phyloP scores from a whole-genome alignment of 2,113 vertebrate species.

The Lonchura striata region DNA sequence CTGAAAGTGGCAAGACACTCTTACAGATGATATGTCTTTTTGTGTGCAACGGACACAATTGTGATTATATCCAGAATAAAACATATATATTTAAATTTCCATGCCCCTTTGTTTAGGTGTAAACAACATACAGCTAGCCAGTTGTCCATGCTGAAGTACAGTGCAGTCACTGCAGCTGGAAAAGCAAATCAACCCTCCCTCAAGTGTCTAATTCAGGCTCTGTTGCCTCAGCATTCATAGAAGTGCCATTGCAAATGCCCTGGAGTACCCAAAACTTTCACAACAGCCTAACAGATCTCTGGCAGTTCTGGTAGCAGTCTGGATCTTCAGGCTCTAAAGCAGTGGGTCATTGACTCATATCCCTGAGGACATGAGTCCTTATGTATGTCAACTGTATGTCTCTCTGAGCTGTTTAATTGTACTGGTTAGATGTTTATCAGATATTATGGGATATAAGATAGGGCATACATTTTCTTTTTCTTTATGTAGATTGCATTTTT shows the following conservation, averaged over 20 bases:
- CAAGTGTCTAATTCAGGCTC: neutral
- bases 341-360: neutral
- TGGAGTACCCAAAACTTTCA: neutral
- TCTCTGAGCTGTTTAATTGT: neutral
- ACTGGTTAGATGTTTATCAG: neutral
- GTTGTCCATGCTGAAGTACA: neutral
- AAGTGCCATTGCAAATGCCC: neutral
- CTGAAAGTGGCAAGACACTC: neutral
- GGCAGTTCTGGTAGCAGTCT: neutral
- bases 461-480: neutral
- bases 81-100: neutral
- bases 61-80: neutral
- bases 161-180: neutral
- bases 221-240: neutral
- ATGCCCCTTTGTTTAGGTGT: neutral
- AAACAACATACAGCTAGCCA: neutral
- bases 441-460: neutral
- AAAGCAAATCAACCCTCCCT: neutral
- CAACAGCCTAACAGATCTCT: neutral
- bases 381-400: fast-evolving
- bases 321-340: neutral
- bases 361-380: neutral
- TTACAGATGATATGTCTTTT: neutral
- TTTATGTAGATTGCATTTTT: neutral
- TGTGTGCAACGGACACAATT: neutral